Base-by-base conservation (phyloP, 2,113 vertebrate species). In the Bujurquina vittata region DNA sequence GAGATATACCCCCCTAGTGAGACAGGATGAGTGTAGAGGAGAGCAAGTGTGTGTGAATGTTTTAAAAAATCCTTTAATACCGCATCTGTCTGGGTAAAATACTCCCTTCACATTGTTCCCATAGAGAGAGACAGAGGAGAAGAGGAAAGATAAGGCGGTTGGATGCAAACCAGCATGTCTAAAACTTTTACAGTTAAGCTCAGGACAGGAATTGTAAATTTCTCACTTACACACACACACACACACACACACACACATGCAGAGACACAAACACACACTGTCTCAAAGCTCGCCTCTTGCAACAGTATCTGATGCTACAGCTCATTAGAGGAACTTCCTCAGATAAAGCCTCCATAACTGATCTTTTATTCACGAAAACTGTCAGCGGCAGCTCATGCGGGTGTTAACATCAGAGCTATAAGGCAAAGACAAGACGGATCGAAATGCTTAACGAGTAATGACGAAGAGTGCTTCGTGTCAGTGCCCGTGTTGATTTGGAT, bases 291-390 rank as follows among this genome's bases (percentile, higher is more conserved):
- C 23, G 40, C 58, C 37, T 89, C 67, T 43, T 26, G 80, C 81
- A 52, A 82, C 80, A 58, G 49, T 81, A 90, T 89, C 83, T 87
- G 89, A 87, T 80, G 85, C 73, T 67, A 58, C 65, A 79, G 87
- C 88, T 94, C 87, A 88, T 94, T 91, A 91, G 84, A 82, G 26
- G 59, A 83, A 75, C 80, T 81, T 92, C 88, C 75, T 85, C 79
- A 67, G 84, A 89, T 91, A 86, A 92, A 88, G 85, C 80, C 65
- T 76, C 35, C 29, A 49, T 81, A 86, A 87, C 79, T 82, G 87
- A 90, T 92, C 75, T 90, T 90, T 92, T 90, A 94, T 90, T 90
- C 91, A 92, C 65, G 78, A 77, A 54, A 87, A 80, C 40, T 81
- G 83, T 92, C 86, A 63, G 77, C 20, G 46, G 81, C 26, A n/a